Conservation (phyloP, 2,113 vertebrate species). For the Ammodytes marinus region DNA sequence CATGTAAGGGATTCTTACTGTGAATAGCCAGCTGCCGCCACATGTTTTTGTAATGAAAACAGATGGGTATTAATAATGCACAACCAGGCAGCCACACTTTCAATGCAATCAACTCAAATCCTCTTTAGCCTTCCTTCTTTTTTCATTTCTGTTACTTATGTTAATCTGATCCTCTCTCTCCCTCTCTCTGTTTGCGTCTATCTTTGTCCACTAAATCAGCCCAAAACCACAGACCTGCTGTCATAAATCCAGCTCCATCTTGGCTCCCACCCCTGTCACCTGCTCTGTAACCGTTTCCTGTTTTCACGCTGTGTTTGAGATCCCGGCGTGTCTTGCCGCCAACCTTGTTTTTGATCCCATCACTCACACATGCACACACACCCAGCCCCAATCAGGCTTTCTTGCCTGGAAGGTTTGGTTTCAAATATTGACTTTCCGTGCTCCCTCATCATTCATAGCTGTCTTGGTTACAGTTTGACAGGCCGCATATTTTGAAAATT, state of each 20-base stretch:
- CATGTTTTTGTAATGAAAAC: constrained; percentile 74
- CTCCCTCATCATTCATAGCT: constrained; percentile 8
- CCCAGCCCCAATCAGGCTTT: background rate
- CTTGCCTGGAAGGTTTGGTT: constrained; percentile 14
- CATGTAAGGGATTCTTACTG: constrained; percentile 17
- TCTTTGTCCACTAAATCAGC: constrained; percentile 5
- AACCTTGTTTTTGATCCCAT: constrained; percentile 8
- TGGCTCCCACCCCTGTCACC: constrained; percentile 38
- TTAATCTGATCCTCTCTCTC: constrained; percentile 33
- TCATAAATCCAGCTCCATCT: constrained; percentile 38
- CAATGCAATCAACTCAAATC: constrained; percentile 70
- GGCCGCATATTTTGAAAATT: constrained; percentile 1
- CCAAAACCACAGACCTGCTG: constrained; percentile 11
- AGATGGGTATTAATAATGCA: constrained; percentile 78
- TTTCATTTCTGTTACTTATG: constrained; percentile 51
- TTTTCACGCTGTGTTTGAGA: constrained; percentile 37
- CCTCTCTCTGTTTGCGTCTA: constrained; percentile 9
- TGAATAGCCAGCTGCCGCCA: constrained; percentile 42
- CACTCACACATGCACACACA: background rate
- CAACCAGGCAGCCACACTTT: constrained; percentile 43
- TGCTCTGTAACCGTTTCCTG: constrained; percentile 41
- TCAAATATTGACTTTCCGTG: constrained; percentile 5
- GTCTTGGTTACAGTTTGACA: constrained; percentile 11
- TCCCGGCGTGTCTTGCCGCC: constrained; percentile 16
- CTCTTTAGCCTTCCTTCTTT: constrained; percentile 47